Conservation (phyloP, 2,888 invertebrate genomes). For the Notodonta ziczac region DNA sequence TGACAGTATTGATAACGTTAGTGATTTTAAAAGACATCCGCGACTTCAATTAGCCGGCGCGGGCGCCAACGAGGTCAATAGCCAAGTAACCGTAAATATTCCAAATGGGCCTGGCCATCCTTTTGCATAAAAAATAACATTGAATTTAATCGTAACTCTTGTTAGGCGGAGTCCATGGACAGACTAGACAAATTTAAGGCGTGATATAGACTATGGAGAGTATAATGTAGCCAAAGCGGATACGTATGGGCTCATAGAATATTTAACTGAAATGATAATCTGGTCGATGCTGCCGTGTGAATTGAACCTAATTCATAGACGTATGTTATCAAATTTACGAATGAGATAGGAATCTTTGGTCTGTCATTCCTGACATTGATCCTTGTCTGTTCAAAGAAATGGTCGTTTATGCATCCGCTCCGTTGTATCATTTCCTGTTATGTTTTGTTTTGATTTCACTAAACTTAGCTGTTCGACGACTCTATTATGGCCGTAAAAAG, state of each 20-base stretch:
- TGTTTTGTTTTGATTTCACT: neutral
- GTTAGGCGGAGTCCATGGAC: neutral
- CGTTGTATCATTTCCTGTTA: slow-evolving; percentile 2
- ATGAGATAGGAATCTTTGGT: neutral
- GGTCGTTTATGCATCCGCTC: too few relatives aligned
- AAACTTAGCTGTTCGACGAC: too few relatives aligned
- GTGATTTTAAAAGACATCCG: slow-evolving; percentile 24
- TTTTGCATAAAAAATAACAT: slow-evolving; percentile 13
- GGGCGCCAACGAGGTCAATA: slow-evolving; percentile 36
- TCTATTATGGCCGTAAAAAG: too few relatives aligned
- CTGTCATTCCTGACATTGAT: neutral
- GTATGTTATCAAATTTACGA: neutral
- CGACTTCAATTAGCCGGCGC: slow-evolving; percentile 21
- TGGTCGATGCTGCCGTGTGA: too few relatives aligned
- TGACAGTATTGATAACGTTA: slow-evolving; percentile 4
- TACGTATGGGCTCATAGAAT: too few relatives aligned
- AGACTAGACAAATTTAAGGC: neutral
- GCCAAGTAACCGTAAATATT: slow-evolving; percentile 12
- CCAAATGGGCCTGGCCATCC: slow-evolving; percentile 3
- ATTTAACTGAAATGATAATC: too few relatives aligned
- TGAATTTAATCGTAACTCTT: neutral
- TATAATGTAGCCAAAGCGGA: too few relatives aligned
- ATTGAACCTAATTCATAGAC: neutral
- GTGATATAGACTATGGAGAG: too few relatives aligned
- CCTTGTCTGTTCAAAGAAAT: too few relatives aligned